phyloP scores from a whole-genome alignment of 2,888 invertebrate species.

The Taenaris catops region DNA sequence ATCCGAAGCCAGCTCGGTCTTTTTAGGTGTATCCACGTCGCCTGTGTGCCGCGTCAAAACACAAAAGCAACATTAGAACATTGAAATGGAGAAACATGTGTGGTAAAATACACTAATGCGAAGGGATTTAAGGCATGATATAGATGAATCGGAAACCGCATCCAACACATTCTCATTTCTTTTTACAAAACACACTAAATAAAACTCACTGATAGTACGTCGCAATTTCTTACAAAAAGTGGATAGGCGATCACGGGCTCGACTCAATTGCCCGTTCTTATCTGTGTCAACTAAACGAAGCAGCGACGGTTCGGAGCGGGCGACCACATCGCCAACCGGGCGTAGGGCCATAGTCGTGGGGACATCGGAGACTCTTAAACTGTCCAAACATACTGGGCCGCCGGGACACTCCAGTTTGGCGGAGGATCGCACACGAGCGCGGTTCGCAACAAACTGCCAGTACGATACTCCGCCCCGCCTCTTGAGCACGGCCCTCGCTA shows the following conservation, averaged over 20 bases:
- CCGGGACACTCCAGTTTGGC: constrained; percentile 72
- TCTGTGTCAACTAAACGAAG: constrained; percentile 64
- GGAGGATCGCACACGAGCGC: constrained; percentile 69
- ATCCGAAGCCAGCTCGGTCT: constrained; percentile 70
- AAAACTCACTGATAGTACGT: constrained; percentile 72
- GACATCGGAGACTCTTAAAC: constrained; percentile 63
- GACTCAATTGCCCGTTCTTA: constrained; percentile 62
- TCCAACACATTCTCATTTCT: neutral
- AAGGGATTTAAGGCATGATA: constrained; percentile 3
- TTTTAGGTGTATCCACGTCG: constrained; percentile 77
- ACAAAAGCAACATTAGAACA: constrained; percentile 78
- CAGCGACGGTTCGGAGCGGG: constrained; percentile 64
- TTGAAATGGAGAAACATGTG: constrained; percentile 40
- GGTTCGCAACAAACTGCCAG: constrained; percentile 63
- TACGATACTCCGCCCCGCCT: constrained; percentile 32
- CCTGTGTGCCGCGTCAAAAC: constrained; percentile 70
- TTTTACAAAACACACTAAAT: constrained; percentile 13
- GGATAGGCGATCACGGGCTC: constrained; percentile 65
- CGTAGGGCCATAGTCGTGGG: constrained; percentile 49
- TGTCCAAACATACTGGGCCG: constrained; percentile 76
- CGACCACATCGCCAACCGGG: constrained; percentile 59
- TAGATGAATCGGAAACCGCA: constrained; percentile 13
- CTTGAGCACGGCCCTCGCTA: constrained; percentile 44
- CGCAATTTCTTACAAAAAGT: constrained; percentile 74
- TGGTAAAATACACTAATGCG: constrained; percentile 13